A percentile compares a stretch with the other conserved stretches of the same genome.
phyloP scores from a whole-genome alignment of 2,888 invertebrate genomes.

The Selenia dentaria region DNA sequence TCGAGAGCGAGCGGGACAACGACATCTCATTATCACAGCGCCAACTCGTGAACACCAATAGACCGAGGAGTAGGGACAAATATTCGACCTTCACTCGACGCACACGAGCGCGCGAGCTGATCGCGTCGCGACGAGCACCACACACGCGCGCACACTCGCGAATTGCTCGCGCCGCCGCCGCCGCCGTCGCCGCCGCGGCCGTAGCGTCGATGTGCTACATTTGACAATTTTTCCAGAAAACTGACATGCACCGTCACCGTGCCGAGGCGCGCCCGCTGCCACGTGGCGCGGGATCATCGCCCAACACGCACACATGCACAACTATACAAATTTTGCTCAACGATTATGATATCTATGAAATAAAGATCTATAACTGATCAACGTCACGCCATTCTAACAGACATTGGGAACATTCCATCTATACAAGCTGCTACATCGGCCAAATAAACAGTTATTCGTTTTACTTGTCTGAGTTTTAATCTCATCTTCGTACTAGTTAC shows the following conservation, averaged over 20 bases:
- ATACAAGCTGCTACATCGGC: slow-evolving; percentile 28
- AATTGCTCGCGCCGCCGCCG: slow-evolving; percentile 61
- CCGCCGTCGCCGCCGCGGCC: slow-evolving; percentile 44
- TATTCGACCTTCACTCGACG: slow-evolving; percentile 84
- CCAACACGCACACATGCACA: slow-evolving; percentile 10
- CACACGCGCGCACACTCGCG: slow-evolving; percentile 61
- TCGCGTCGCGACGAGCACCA: slow-evolving; percentile 63
- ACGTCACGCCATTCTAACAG: slow-evolving; percentile 36
- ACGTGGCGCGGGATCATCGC: slow-evolving; percentile 50
- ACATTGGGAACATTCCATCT: slow-evolving; percentile 37
- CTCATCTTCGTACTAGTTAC: too few species aligned
- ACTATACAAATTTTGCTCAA: slow-evolving; percentile 26
- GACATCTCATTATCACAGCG: slow-evolving; percentile 76
- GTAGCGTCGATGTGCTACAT: slow-evolving; percentile 71
- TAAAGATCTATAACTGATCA: slow-evolving; percentile 35
- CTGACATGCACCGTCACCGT: slow-evolving; percentile 75
- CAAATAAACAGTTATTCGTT: slow-evolving; percentile 12
- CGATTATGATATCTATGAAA: slow-evolving; percentile 35
- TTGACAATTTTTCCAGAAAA: slow-evolving; percentile 83
- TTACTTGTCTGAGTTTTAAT: slow-evolving; percentile 5
- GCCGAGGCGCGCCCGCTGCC: slow-evolving; percentile 61
- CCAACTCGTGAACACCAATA: slow-evolving; percentile 83
- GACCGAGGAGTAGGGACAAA: slow-evolving; percentile 82
- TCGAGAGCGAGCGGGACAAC: slow-evolving; percentile 70
- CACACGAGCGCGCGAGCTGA: slow-evolving; percentile 66